Evolutionary conservation across 2,797 vertebrate species (phyloP).

Genomic region (Coregonus sp.): DNA sequence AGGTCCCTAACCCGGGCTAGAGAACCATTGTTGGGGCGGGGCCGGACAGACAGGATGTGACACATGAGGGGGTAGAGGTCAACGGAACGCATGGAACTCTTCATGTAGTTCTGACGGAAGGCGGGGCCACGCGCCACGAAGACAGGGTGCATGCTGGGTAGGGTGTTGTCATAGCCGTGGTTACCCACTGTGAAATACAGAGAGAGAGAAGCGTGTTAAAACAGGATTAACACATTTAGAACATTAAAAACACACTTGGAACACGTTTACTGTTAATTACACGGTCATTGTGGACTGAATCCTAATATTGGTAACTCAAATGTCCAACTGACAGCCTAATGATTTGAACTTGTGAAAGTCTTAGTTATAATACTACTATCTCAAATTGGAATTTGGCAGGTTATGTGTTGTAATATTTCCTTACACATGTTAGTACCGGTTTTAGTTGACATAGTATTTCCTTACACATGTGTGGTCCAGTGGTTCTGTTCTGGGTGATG

Average conservation of each 20-base stretch:
- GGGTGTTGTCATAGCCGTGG: conserved; percentile 88
- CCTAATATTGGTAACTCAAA: background rate
- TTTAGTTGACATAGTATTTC: conserved; percentile 41
- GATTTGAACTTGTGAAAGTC: no score
- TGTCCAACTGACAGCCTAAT: no score
- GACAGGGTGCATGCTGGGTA: conserved; percentile 89
- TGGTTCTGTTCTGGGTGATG: conserved; percentile 80
- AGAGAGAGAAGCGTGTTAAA: background rate
- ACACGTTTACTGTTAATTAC: background rate
- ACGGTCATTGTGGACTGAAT: background rate
- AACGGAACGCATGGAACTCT: conserved; percentile 80
- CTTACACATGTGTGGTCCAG: conserved; percentile 78
- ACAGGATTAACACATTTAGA: background rate
- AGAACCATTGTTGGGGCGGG: conserved; percentile 88
- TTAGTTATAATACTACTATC: background rate
- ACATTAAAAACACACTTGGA: background rate
- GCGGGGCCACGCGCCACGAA: conserved; percentile 89
- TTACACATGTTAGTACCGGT: no score
- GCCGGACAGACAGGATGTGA: conserved; percentile 80
- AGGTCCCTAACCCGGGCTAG: conserved; percentile 80
- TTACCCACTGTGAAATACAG: conserved; percentile 80
- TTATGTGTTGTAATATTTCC: no score
- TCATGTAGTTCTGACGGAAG: conserved; percentile 82
- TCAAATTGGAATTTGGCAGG: background rate
- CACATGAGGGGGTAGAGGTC: conserved; percentile 93